Percentiles rank a stretch among this genome's conserved stretches.
Evolutionary conservation across 2,797 vertebrate species (phyloP).

Genomic region (Gymnoscopelus microlampas): DNA sequence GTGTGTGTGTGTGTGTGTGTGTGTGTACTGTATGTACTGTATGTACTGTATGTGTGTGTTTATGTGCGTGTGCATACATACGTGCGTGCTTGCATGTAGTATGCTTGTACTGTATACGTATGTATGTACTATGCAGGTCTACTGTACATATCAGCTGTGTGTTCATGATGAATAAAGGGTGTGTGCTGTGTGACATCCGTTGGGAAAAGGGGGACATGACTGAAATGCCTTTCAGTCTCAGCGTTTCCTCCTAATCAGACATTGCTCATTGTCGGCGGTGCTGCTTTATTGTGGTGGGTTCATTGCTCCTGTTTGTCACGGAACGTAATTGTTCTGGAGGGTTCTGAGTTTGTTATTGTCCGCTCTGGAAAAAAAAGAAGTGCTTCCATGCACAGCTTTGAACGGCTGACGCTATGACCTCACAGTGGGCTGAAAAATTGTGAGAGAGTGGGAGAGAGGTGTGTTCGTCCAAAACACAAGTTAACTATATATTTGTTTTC

Average conservation of each 20-base stretch:
- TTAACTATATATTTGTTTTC: too few relatives aligned
- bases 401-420: slow-evolving; percentile 21
- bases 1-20: slow-evolving; percentile 23
- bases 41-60: background rate
- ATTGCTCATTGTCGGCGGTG: slow-evolving; percentile 12
- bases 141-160: background rate
- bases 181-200: slow-evolving; percentile 31
- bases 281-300: slow-evolving; percentile 39
- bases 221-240: slow-evolving; percentile 37
- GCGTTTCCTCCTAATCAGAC: slow-evolving; percentile 44
- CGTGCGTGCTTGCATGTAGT: background rate
- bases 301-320: background rate
- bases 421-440: background rate
- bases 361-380: slow-evolving; percentile 32
- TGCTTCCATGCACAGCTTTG: slow-evolving; percentile 61
- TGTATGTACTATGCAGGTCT: background rate
- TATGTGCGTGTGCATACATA: background rate
- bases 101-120: too few relatives aligned
- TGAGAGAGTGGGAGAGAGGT: slow-evolving; percentile 1
- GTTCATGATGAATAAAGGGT: background rate
- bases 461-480: too few relatives aligned
- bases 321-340: slow-evolving; percentile 27
- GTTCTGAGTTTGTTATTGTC: slow-evolving; percentile 42
- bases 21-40: background rate
- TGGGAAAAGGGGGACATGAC: slow-evolving; percentile 36